Percentiles rank a stretch among this genome's conserved stretches.
phyloP scores from a whole-genome alignment of 2,888 invertebrate species.

The Limnephilus lunatus region DNA sequence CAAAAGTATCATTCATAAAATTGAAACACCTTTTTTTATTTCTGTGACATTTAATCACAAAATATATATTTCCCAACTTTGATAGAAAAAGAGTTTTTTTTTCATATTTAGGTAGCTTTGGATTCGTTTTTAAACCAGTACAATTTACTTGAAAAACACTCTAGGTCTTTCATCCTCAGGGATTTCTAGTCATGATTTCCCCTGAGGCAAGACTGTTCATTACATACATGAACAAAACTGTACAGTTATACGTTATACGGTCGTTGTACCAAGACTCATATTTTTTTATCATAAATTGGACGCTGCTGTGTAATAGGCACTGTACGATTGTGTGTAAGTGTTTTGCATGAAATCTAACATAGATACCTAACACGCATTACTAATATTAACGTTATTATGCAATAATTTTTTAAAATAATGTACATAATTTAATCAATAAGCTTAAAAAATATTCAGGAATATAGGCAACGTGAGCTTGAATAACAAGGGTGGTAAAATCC shows the following conservation, averaged over 20 bases:
- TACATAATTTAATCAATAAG: no score
- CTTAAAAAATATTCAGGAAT: no score
- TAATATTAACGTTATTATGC: neutral
- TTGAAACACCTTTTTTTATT: neutral
- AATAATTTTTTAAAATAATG: neutral
- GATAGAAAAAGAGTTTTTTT: neutral
- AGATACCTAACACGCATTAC: neutral
- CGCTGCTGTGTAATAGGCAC: neutral
- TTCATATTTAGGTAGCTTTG: neutral
- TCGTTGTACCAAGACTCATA: neutral
- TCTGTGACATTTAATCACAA: neutral
- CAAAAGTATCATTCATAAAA: neutral
- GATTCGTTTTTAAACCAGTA: constrained; percentile 46
- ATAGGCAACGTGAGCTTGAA: no score
- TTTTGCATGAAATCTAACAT: no score
- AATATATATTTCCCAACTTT: neutral
- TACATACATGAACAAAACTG: neutral
- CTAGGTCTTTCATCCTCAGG: constrained; percentile 28
- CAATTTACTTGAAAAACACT: constrained; percentile 56
- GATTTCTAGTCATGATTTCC: constrained; percentile 53
- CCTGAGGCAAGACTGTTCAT: constrained; percentile 22
- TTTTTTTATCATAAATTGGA: constrained; percentile 19
- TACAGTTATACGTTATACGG: neutral
- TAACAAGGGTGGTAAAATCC: no score
- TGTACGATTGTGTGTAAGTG: neutral